phyloP scores from a whole-genome alignment of 92 coral and sea anemone species.

The Parazoanthus swiftii region DNA sequence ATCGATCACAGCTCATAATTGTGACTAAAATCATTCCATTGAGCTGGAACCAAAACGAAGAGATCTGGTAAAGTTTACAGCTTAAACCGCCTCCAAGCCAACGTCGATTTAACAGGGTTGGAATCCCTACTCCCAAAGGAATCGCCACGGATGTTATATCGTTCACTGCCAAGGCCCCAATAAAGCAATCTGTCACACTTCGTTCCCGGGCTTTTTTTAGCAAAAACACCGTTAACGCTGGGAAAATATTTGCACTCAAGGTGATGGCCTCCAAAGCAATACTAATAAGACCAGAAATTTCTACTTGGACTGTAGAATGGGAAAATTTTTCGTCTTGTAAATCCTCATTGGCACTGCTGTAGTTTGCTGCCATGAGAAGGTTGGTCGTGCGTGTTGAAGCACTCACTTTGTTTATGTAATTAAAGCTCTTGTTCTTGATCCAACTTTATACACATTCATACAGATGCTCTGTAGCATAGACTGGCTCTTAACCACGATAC shows the following conservation, averaged over 20 bases:
- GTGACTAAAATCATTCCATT: slow-evolving; percentile 68
- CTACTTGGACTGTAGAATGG: slow-evolving; percentile 61
- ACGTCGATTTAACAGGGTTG: slow-evolving; percentile 47
- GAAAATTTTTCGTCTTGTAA: slow-evolving; percentile 3
- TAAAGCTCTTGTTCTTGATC: neutral
- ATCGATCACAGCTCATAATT: slow-evolving; percentile 69
- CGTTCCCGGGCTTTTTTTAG: slow-evolving; percentile 54
- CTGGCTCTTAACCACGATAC: neutral
- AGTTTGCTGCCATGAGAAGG: slow-evolving; percentile 18
- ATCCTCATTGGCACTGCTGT: neutral
- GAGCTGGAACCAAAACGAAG: slow-evolving; percentile 66
- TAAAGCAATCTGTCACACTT: slow-evolving; percentile 61
- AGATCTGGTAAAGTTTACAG: slow-evolving; percentile 64
- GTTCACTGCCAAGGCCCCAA: slow-evolving; percentile 66
- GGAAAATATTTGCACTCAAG: slow-evolving; percentile 55
- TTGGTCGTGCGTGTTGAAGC: neutral
- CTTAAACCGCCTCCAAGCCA: slow-evolving; percentile 64
- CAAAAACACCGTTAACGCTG: slow-evolving; percentile 55
- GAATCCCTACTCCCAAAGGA: slow-evolving; percentile 64
- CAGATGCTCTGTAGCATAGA: neutral
- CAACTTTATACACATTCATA: neutral
- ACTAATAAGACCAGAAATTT: slow-evolving; percentile 61
- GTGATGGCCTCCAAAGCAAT: slow-evolving; percentile 60
- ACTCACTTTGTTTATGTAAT: neutral
- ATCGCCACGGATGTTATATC: slow-evolving; percentile 62